These are phyloP conservation scores for Calameuta pallipes DNA, from an alignment of 2,888 invertebrate species.

Conservation along the genomic window DNA sequence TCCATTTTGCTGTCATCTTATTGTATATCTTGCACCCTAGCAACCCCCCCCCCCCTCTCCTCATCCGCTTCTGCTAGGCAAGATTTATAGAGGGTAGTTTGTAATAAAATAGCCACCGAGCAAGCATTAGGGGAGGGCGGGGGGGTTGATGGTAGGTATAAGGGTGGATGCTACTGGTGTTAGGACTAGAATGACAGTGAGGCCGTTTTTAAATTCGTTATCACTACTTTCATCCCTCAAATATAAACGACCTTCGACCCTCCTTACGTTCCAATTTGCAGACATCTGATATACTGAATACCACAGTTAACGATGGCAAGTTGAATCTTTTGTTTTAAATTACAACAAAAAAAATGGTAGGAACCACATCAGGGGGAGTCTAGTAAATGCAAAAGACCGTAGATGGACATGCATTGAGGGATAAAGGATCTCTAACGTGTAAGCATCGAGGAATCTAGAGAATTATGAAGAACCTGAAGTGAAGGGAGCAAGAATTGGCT, in stretches of 20 bases:
- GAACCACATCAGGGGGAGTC: neutral
- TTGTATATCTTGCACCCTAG: constrained; percentile 13
- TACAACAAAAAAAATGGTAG: neutral
- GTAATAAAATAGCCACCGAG: constrained; percentile 33
- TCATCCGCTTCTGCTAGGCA: constrained; percentile 13
- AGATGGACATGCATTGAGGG: neutral
- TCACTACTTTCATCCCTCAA: neutral
- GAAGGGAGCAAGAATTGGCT: neutral
- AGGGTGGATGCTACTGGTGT: neutral
- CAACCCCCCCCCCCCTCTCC: constrained; percentile 1
- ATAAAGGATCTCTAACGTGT: neutral
- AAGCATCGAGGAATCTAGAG: neutral
- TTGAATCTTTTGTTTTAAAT: neutral
- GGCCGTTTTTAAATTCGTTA: constrained; percentile 6
- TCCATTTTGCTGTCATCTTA: constrained; percentile 37
- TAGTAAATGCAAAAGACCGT: neutral
- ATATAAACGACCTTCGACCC: neutral
- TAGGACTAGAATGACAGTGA: neutral
- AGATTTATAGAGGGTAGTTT: constrained; percentile 33
- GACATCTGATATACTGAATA: neutral
- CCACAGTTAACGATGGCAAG: neutral
- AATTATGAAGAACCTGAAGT: neutral
- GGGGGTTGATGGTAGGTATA: neutral
- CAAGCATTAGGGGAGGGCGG: neutral
- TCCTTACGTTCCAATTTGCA: neutral